Percentiles rank a stretch among this genome's conserved stretches.
Evolutionary conservation across 2,113 vertebrate species (phyloP).

Genomic region (Halichoeres trimaculatus): DNA sequence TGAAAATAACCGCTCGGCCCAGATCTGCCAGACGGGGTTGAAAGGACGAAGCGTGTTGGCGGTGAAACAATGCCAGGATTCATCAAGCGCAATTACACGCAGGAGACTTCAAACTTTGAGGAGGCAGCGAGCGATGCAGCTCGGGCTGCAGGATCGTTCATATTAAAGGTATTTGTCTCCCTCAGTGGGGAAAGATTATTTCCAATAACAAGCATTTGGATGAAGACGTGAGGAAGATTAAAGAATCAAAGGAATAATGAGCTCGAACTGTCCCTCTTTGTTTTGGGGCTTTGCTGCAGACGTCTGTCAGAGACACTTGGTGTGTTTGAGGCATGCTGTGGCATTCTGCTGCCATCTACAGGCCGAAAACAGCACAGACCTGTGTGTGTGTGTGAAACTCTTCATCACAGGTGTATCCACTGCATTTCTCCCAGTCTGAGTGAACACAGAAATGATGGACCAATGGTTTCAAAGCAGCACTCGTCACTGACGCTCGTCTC

Average conservation of each 20-base stretch:
- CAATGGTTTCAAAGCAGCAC: constrained; percentile 33
- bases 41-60: constrained; percentile 60
- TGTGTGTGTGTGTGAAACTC: constrained; percentile 4
- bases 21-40: constrained; percentile 74
- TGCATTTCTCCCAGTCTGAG: background rate
- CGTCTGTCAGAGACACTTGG: constrained; percentile 14
- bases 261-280: constrained; percentile 60
- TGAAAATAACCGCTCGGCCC: constrained; percentile 73
- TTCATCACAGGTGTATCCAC: constrained; percentile 30
- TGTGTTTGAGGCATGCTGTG: background rate
- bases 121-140: constrained; percentile 25
- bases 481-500: constrained; percentile 10
- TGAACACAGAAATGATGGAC: constrained; percentile 11
- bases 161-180: constrained; percentile 3
- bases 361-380: constrained; percentile 14
- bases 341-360: constrained; percentile 77
- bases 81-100: constrained; percentile 70
- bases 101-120: constrained; percentile 66
- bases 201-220: constrained; percentile 57
- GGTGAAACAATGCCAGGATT: constrained; percentile 62
- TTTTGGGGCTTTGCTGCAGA: constrained; percentile 37
- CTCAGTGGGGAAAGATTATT: constrained; percentile 37
- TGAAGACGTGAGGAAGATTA: constrained; percentile 66
- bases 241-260: constrained; percentile 71
- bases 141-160: background rate